Evolutionary conservation across 2,888 invertebrate species (phyloP).

Genomic region (Ellobium chinense): DNA sequence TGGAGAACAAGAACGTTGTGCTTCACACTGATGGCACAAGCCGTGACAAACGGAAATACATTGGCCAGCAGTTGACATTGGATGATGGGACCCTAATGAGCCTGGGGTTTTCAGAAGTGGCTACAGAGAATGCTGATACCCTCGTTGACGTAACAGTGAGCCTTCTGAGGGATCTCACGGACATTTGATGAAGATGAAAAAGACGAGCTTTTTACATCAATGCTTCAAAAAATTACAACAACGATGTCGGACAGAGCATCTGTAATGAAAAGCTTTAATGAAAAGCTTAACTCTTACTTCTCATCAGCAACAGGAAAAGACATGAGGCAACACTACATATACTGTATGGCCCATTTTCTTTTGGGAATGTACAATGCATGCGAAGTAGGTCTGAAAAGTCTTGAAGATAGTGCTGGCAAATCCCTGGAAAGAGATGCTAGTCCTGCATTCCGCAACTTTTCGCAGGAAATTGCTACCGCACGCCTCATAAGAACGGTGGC

Average conservation of each 20-base stretch:
- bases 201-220: neutral
- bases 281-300: neutral
- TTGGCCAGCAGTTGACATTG: neutral
- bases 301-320: neutral
- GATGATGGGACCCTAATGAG: neutral
- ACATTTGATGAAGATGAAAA: neutral
- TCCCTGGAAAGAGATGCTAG: neutral
- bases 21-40: constrained; percentile 3
- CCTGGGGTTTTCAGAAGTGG: neutral
- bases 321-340: neutral
- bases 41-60: neutral
- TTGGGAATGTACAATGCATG: neutral
- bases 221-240: neutral
- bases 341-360: neutral
- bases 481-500: neutral
- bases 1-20: neutral
- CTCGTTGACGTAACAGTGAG: neutral
- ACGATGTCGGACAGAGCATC: neutral
- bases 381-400: neutral
- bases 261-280: neutral
- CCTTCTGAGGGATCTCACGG: neutral
- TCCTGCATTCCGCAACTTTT: too few relatives aligned
- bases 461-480: neutral
- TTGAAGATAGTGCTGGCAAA: neutral
- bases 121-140: neutral